A percentile compares a stretch with the other conserved stretches of the same genome.
These are phyloP conservation scores for Metaphire vulgaris DNA, from an alignment of 1,140 invertebrate genomes.

Conservation along the genomic window DNA sequence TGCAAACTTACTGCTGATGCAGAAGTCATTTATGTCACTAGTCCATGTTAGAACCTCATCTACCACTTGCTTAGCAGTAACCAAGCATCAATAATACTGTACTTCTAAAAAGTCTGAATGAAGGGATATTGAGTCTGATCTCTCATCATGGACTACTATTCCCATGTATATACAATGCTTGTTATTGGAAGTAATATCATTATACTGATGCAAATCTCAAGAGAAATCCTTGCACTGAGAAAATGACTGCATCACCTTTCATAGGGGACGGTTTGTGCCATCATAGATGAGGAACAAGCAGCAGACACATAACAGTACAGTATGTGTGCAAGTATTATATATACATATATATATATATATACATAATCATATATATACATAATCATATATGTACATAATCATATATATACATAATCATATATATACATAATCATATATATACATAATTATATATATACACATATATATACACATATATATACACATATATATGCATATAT, in stretches of 20 bases:
- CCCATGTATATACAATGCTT: background rate
- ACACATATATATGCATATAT: background rate
- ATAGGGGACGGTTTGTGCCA: background rate
- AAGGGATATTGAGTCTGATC: too few species aligned
- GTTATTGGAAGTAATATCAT: background rate
- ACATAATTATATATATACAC: background rate
- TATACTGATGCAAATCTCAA: background rate
- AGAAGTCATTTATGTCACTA: too few species aligned
- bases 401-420: background rate
- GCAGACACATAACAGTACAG: background rate
- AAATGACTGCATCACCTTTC: background rate
- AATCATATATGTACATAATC: background rate
- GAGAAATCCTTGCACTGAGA: background rate
- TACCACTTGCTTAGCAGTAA: too few species aligned
- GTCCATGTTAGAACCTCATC: too few species aligned
- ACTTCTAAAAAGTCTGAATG: too few species aligned
- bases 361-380: background rate
- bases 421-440: background rate
- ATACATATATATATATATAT: background rate
- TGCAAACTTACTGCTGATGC: too few species aligned
- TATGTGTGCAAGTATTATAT: background rate
- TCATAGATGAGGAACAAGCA: background rate
- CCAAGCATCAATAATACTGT: too few species aligned
- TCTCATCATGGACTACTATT: too few species aligned
- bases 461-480: background rate